Evolutionary conservation across 64 coral and sea anemone species (phyloP), one percentile per base, ranked within the genome.

Genomic region (Pocillopora damicornis): DNA sequence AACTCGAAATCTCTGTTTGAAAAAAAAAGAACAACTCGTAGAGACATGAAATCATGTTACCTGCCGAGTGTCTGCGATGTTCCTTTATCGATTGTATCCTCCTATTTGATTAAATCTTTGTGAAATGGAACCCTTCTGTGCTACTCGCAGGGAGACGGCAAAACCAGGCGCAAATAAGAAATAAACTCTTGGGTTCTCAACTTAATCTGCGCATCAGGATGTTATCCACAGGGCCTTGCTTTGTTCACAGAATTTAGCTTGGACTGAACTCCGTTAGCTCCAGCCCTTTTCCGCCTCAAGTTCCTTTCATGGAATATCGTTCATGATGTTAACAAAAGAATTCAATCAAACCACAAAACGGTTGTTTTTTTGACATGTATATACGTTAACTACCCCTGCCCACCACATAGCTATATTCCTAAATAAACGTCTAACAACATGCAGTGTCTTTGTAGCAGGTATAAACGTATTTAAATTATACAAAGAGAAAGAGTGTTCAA

Each of bases 391-490:
- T 58, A 45, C 68, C 20, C 72, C 72, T 57, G 81, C 11, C 65
- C 81, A 85, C 81, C 81, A 37, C 81, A 85, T 25, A 85, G 81
- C 22, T 58, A 71, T 85, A 85, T 58, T 66, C 34, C 65, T 85
- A 85, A 72, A 85, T 85, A 85, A 71, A 72, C 42, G 38, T 72
- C 81, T 85, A 85, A 71, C 65, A 85, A 66, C 73, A 42, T 85
- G 38, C 66, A 73, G 6, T 72, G 37, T 42, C 65, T 85, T 72
- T 85, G 65, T 73, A 25, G 65, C 9, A 26, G 15, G 56, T 71
- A 71, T 71, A 58, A 73, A 68, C 65, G 63, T 57, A 72, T 73
- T 85, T 85, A 72, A 37, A 11, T 85, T 72, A 85, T 72, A 72
- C 81, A 85, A 85, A 85, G 37, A 12, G 2, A 72, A 26, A 85